phyloP scores from a whole-genome alignment of 35 echinoderm and acorn worm genomes.

The Heliocidaris erythrogramma region DNA sequence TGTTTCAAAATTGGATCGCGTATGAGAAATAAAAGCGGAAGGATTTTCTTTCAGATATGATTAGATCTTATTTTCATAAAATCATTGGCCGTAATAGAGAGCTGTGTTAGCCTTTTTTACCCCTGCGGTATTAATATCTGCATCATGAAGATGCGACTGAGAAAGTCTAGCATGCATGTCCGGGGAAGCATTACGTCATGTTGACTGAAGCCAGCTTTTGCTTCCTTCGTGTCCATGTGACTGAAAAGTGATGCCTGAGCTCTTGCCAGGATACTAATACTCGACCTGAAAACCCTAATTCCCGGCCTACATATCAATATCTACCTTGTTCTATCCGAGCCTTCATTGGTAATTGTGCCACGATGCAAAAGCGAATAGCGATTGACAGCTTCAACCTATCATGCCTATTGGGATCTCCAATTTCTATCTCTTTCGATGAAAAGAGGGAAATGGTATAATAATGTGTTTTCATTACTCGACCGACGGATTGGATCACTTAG shows the following conservation, averaged over 20 bases:
- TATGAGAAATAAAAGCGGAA: background rate
- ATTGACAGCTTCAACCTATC: background rate
- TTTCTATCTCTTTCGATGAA: background rate
- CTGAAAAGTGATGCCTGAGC: background rate
- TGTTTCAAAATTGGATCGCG: background rate
- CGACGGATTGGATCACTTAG: too few relatives aligned
- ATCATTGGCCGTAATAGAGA: background rate
- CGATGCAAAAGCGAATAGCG: background rate
- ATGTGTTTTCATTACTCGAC: background rate
- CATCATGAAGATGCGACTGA: background rate
- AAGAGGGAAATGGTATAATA: background rate
- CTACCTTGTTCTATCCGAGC: background rate
- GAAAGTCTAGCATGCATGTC: background rate
- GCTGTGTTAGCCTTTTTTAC: background rate
- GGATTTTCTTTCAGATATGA: background rate
- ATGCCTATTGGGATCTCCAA: background rate
- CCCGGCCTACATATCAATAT: background rate
- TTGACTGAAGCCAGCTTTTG: background rate
- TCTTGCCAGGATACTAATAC: background rate
- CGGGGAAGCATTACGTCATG: background rate
- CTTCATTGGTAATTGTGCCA: constrained; percentile 10
- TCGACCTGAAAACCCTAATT: constrained; percentile 8
- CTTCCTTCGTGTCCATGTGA: background rate
- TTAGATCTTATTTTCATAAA: background rate
- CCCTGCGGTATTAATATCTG: background rate